A percentile compares a stretch with the other conserved stretches of the same genome.
Conservation (phyloP, 1,140 invertebrate species). For the Drosophila jambulina region DNA sequence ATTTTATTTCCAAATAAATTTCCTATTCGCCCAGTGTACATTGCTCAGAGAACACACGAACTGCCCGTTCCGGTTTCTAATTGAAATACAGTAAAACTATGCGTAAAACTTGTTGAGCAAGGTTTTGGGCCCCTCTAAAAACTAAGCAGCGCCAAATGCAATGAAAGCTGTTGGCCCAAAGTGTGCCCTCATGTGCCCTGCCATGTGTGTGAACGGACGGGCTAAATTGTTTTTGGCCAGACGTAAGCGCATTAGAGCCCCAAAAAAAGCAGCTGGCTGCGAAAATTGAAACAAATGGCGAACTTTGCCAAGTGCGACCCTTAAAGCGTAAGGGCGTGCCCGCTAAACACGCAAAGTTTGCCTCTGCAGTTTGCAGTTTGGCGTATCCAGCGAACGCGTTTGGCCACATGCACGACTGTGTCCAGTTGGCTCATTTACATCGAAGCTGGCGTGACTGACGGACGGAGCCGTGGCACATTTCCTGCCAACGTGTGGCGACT, state of each 20-base stretch:
- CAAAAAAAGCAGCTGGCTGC: constrained; percentile 15
- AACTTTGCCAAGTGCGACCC: constrained; percentile 16
- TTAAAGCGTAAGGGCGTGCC: constrained; percentile 15
- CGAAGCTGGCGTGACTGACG: constrained; percentile 48
- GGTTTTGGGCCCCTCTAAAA: constrained; percentile 26
- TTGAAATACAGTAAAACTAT: constrained; percentile 69
- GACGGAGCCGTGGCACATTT: constrained; percentile 36
- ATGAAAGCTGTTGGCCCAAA: constrained; percentile 41
- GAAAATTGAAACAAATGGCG: constrained; percentile 49
- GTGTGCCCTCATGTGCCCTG: constrained; percentile 10
- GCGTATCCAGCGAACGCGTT: constrained; percentile 32
- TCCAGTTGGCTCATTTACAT: constrained; percentile 70
- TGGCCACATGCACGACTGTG: constrained; percentile 44
- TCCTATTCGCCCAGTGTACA: neutral
- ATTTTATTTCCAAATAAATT: neutral
- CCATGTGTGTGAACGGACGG: constrained; percentile 9
- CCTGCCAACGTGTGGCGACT: constrained; percentile 49
- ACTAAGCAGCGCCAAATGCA: constrained; percentile 46
- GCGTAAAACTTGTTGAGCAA: constrained; percentile 63
- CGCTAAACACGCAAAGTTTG: constrained; percentile 35
- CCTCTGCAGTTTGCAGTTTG: constrained; percentile 26
- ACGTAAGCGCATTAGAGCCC: constrained; percentile 42
- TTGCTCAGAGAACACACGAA: neutral
- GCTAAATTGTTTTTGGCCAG: constrained; percentile 32
- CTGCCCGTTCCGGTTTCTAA: constrained; percentile 43